Percentiles rank a stretch among this genome's conserved stretches.
These are phyloP conservation scores for Phortica okadai DNA, from an alignment of 2,888 invertebrate genomes.

Conservation along the genomic window DNA sequence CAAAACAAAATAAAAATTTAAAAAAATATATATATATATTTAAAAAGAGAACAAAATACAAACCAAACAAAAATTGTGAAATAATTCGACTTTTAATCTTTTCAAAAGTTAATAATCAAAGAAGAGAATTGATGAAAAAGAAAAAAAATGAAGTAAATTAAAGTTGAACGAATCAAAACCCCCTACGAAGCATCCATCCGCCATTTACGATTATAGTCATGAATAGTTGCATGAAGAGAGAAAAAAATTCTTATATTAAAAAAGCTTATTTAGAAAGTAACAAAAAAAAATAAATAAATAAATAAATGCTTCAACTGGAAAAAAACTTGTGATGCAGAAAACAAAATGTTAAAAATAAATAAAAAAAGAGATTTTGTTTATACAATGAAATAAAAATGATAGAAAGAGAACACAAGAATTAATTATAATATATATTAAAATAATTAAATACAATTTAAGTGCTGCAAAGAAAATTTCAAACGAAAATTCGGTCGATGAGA, in stretches of 20 bases:
- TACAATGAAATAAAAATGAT: conserved; percentile 10
- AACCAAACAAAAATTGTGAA: conserved; percentile 9
- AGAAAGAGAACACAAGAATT: background rate
- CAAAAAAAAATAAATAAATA: background rate
- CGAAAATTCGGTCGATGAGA: too few species aligned
- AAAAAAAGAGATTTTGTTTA: background rate
- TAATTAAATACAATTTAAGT: too few species aligned
- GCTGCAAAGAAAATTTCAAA: too few species aligned
- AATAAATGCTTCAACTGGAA: background rate
- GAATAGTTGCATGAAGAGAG: background rate
- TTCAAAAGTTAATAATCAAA: background rate
- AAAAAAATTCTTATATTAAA: background rate
- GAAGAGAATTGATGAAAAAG: background rate
- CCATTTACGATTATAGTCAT: conserved; percentile 18
- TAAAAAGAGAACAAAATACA: conserved; percentile 24
- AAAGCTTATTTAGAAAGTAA: conserved; percentile 6
- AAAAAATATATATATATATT: conserved; percentile 4
- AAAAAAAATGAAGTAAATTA: background rate
- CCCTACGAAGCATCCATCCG: conserved; percentile 21
- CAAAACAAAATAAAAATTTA: conserved; percentile 24
- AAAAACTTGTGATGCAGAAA: background rate
- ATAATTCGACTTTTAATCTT: conserved; percentile 19
- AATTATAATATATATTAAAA: too few species aligned
- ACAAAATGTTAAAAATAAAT: background rate
- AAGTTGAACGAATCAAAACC: conserved; percentile 23